These are phyloP conservation scores for Bergia puertoricense DNA, from an alignment of 92 coral and sea anemone genomes.

Conservation along the genomic window DNA sequence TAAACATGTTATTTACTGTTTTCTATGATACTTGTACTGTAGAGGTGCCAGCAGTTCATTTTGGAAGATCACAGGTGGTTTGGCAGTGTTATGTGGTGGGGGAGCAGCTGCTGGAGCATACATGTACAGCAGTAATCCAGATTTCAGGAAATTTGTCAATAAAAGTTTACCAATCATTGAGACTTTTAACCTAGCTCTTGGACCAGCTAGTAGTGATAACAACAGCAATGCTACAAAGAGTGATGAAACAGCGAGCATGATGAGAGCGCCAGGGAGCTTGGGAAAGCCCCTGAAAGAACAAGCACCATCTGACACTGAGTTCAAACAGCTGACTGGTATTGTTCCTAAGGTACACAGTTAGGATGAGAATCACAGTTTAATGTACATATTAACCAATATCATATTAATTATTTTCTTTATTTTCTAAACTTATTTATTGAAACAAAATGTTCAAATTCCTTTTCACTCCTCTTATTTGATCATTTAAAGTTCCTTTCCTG, in stretches of 20 bases:
- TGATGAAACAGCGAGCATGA: neutral
- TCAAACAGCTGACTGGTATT: slow-evolving; percentile 24
- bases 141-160: slow-evolving; percentile 63
- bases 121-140: slow-evolving; percentile 61
- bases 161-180: slow-evolving; percentile 73
- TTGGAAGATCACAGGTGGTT: slow-evolving; percentile 63
- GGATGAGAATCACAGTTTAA: too few relatives aligned
- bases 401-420: too few relatives aligned
- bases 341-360: slow-evolving; percentile 10
- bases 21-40: neutral
- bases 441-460: too few relatives aligned
- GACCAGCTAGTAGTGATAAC: slow-evolving; percentile 48
- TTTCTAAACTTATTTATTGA: too few relatives aligned
- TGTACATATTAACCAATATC: too few relatives aligned
- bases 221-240: neutral
- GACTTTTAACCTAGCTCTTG: slow-evolving; percentile 69
- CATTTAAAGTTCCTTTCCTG: too few relatives aligned
- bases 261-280: neutral
- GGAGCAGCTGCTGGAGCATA: slow-evolving; percentile 59
- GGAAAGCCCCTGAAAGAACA: slow-evolving; percentile 7
- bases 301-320: neutral
- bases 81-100: slow-evolving; percentile 69
- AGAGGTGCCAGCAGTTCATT: slow-evolving; percentile 52
- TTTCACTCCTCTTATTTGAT: too few relatives aligned
- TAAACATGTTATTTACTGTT: neutral